Conservation (phyloP, 2,797 vertebrate species). For the Neopelma chrysocephalum region DNA sequence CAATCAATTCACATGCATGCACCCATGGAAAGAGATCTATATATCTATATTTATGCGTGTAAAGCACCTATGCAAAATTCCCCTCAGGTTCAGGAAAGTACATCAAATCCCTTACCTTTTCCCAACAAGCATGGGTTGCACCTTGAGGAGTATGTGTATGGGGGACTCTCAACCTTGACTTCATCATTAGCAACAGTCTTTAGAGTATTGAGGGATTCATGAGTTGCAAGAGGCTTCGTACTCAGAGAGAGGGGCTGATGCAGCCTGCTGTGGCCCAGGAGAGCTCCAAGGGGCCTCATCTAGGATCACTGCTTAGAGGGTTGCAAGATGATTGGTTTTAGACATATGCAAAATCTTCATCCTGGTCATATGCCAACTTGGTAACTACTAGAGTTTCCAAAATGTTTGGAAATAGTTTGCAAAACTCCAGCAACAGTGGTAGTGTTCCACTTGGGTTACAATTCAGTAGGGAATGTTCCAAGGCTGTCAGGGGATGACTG, state of each 20-base stretch:
- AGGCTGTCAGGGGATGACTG: background rate
- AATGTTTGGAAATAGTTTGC: rapidly evolving
- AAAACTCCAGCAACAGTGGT: background rate
- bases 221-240: background rate
- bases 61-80: background rate
- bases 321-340: background rate
- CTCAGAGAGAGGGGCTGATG: background rate
- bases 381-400: background rate
- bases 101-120: background rate
- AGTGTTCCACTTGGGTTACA: background rate
- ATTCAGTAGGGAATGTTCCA: background rate
- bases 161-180: background rate
- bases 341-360: background rate
- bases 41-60: background rate
- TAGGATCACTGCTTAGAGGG: background rate
- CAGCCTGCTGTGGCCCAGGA: background rate
- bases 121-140: background rate
- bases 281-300: background rate
- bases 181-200: background rate
- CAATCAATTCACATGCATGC: background rate
- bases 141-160: background rate
- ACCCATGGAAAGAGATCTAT: background rate
- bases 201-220: rapidly evolving
- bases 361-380: background rate
- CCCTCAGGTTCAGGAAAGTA: background rate